Percentiles rank a stretch among this genome's conserved stretches.
Evolutionary conservation across 2,113 vertebrate species (phyloP).

Genomic region (Podiceps cristatus): DNA sequence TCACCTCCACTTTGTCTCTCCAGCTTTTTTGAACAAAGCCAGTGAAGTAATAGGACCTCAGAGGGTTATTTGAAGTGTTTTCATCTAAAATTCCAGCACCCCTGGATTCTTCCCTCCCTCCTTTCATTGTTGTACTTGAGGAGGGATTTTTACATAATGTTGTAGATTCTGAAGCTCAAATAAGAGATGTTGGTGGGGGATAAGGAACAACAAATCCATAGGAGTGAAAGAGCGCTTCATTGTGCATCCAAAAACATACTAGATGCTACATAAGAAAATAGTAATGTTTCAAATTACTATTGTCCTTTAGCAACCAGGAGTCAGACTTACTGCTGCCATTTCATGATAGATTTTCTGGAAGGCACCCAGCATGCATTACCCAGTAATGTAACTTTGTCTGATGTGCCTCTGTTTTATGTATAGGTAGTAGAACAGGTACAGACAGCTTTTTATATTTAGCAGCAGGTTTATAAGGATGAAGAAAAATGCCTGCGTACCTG

Average conservation of each 20-base stretch:
- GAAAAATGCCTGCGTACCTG: not conserved
- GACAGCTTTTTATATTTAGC: constrained; percentile 30
- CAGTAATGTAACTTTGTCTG: not conserved
- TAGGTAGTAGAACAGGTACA: not conserved
- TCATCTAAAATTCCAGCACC: not conserved
- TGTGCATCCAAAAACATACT: not conserved
- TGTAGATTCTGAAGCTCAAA: not conserved
- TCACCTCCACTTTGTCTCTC: not conserved
- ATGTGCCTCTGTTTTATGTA: not conserved
- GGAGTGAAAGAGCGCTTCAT: not conserved
- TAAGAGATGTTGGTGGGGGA: not conserved
- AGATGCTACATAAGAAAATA: not conserved
- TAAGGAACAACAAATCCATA: not conserved
- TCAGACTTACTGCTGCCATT: not conserved
- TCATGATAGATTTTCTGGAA: not conserved
- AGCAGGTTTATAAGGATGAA: constrained; percentile 24
- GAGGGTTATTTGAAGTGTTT: not conserved
- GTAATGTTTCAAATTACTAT: not conserved
- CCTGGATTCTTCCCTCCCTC: not conserved
- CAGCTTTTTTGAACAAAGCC: not conserved
- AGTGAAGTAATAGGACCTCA: not conserved
- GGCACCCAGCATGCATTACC: not conserved
- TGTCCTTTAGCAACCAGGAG: not conserved
- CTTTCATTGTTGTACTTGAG: not conserved
- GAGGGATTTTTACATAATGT: not conserved